phyloP scores from a whole-genome alignment of 2,797 vertebrate species.

The Eutrigla gurnardus region DNA sequence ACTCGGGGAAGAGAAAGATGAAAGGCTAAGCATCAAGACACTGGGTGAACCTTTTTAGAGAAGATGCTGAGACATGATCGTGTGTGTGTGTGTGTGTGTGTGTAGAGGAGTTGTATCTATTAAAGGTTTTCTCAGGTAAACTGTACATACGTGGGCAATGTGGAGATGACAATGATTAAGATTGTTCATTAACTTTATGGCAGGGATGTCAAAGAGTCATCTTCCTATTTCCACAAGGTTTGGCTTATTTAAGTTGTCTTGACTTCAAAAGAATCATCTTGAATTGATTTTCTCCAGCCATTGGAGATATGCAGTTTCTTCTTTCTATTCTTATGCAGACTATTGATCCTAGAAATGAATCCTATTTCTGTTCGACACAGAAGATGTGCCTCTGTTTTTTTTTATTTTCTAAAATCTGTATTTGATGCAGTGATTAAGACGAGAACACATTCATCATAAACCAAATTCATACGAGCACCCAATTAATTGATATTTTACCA shows the following conservation, averaged over 20 bases:
- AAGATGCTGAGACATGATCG: conserved; percentile 22
- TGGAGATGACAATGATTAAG: neutral
- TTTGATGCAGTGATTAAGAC: neutral
- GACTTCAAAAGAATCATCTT: neutral
- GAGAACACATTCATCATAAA: neutral
- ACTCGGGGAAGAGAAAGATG: conserved; percentile 37
- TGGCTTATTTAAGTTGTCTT: neutral
- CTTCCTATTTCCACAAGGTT: neutral
- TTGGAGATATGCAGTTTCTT: neutral
- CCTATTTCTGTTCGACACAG: neutral
- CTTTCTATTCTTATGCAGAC: neutral
- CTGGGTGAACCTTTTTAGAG: conserved; percentile 17
- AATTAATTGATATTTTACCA: neutral
- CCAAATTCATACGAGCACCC: neutral
- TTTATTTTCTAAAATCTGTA: neutral
- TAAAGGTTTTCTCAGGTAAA: neutral
- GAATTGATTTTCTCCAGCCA: neutral
- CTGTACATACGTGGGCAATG: neutral
- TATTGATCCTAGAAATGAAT: neutral
- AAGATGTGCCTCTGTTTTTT: neutral
- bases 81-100: conserved; percentile 7
- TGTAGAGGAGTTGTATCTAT: conserved; percentile 16
- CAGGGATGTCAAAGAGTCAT: neutral
- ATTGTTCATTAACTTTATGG: conserved; percentile 7
- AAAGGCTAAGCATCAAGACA: conserved; percentile 45